Conservation (phyloP, 2,797 vertebrate genomes). For the Enteromius unitaeniatus region DNA sequence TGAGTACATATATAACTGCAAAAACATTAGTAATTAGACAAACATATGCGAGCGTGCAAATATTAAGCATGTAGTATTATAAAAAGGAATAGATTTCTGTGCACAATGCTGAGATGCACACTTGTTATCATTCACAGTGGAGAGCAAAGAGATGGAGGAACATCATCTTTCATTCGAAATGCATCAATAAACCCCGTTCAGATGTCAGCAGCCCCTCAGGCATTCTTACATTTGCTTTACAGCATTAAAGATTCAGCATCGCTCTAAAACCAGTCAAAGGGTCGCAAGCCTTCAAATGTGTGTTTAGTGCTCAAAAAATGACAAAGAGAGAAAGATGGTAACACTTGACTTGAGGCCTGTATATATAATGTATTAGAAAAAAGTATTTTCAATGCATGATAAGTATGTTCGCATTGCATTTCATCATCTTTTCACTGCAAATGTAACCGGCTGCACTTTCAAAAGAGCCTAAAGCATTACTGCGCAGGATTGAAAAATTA, state of each 20-base stretch:
- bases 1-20: background rate
- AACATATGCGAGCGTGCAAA: background rate
- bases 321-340: background rate
- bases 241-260: constrained; percentile 9
- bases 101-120: background rate
- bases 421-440: background rate
- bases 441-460: background rate
- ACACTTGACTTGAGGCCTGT: constrained; percentile 6
- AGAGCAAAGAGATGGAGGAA: background rate
- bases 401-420: background rate
- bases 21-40: background rate
- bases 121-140: constrained; percentile 17
- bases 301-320: constrained; percentile 12
- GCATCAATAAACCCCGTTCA: constrained; percentile 55
- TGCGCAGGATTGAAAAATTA: background rate
- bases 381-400: background rate
- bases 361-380: background rate
- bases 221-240: constrained; percentile 5
- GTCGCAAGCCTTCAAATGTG: background rate
- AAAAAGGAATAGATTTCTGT: background rate
- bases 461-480: background rate
- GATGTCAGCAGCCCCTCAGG: constrained; percentile 23
- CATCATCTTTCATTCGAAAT: constrained; percentile 27
- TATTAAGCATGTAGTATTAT: background rate
- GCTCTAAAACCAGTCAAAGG: constrained; percentile 4